phyloP scores from a whole-genome alignment of 2,888 invertebrate genomes.

The Drosophila kanekoi region DNA sequence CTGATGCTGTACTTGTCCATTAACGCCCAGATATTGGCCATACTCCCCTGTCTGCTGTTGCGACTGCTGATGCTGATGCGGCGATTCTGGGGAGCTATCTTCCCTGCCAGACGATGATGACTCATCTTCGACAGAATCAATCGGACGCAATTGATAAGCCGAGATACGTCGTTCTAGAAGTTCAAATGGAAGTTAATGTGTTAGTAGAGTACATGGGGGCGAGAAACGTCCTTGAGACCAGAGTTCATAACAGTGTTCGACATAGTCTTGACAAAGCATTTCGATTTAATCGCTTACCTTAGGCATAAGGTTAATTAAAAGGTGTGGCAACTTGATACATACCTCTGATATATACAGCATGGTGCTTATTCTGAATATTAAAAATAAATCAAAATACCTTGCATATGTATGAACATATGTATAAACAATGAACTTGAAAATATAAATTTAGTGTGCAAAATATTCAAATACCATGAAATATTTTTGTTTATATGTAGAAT shows the following conservation, averaged over 20 bases:
- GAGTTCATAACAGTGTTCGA: slow-evolving; percentile 54
- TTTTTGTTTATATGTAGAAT: slow-evolving; percentile 29
- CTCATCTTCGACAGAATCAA: slow-evolving; percentile 84
- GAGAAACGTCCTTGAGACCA: slow-evolving; percentile 23
- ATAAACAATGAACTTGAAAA: slow-evolving; percentile 68
- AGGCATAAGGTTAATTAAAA: neutral
- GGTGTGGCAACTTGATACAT: slow-evolving; percentile 41
- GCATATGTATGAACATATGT: slow-evolving; percentile 17
- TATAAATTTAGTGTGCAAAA: slow-evolving; percentile 43
- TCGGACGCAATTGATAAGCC: slow-evolving; percentile 83
- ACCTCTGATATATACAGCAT: slow-evolving; percentile 28
- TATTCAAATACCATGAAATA: slow-evolving; percentile 39
- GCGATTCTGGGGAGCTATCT: slow-evolving; percentile 83
- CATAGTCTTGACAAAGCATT: neutral
- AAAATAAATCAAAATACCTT: slow-evolving; percentile 54
- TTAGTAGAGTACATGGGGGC: slow-evolving; percentile 17
- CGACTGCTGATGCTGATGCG: slow-evolving; percentile 62
- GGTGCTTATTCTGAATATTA: slow-evolving; percentile 21
- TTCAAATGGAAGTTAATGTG: slow-evolving; percentile 26
- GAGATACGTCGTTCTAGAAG: slow-evolving; percentile 84
- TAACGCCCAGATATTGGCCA: slow-evolving; percentile 76
- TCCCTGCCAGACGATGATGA: slow-evolving; percentile 84
- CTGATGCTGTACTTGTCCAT: slow-evolving; percentile 79
- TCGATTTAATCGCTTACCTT: slow-evolving; percentile 41
- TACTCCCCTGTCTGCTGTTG: slow-evolving; percentile 74